These are phyloP conservation scores for Geotria australis DNA, from an alignment of 2,797 vertebrate genomes.

Conservation along the genomic window DNA sequence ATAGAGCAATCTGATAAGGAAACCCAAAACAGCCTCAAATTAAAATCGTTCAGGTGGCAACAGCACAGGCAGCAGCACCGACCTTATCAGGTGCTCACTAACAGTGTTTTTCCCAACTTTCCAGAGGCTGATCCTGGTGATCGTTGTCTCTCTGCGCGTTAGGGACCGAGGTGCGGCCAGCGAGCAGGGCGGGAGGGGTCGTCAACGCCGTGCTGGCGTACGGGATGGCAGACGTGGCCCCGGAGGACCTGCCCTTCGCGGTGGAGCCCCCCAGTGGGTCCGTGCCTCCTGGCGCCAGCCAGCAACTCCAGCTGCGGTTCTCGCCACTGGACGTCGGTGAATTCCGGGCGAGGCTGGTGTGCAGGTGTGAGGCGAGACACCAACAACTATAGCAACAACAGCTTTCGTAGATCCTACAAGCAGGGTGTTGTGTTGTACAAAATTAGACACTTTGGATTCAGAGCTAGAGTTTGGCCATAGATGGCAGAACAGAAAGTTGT, in stretches of 20 bases:
- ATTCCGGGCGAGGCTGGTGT: conserved; percentile 26
- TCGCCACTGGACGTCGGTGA: conserved; percentile 19
- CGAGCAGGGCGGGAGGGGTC: conserved; percentile 3
- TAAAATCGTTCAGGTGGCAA: too few species aligned
- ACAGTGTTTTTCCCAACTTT: too few species aligned
- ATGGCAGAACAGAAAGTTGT: too few species aligned
- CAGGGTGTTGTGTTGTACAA: too few species aligned
- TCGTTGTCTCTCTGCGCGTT: neutral
- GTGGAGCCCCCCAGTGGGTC: conserved; percentile 22
- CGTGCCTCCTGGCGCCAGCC: conserved; percentile 13
- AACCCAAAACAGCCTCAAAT: too few species aligned
- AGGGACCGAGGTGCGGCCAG: conserved; percentile 4
- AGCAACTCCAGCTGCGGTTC: conserved; percentile 27
- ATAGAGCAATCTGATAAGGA: too few species aligned
- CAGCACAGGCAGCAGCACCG: too few species aligned
- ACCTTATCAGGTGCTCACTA: too few species aligned
- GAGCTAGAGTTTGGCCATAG: too few species aligned
- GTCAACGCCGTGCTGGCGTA: conserved; percentile 7
- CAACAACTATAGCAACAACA: too few species aligned
- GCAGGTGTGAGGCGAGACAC: conserved; percentile 23
- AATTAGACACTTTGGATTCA: too few species aligned
- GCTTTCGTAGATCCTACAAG: too few species aligned
- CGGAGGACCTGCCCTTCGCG: conserved; percentile 10
- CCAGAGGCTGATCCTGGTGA: neutral
- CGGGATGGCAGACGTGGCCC: neutral